Conservation (phyloP, 2,888 invertebrate genomes). For the Taphrorychus bicolor region DNA sequence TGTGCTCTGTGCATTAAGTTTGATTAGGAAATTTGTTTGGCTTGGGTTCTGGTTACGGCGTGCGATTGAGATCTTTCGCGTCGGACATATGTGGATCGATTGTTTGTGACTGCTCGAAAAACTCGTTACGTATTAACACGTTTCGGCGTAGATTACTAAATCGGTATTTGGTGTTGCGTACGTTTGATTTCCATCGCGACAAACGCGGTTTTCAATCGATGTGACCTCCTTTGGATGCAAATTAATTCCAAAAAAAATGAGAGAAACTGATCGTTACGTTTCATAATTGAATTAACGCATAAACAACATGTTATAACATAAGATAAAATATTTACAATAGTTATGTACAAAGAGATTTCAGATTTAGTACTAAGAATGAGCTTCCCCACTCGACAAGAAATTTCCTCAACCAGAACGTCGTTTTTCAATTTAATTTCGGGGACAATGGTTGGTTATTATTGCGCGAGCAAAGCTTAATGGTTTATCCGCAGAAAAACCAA, state of each 20-base stretch:
- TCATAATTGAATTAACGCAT: neutral
- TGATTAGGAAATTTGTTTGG: constrained; percentile 3
- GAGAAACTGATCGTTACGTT: neutral
- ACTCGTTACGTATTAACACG: neutral
- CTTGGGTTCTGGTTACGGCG: neutral
- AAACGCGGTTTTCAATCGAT: neutral
- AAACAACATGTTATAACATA: neutral
- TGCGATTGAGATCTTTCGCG: neutral
- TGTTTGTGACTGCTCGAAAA: neutral
- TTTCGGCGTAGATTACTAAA: neutral
- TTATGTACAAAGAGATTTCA: neutral
- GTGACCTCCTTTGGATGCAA: neutral
- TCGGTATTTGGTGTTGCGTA: neutral
- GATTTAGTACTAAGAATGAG: neutral
- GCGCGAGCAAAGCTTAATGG: constrained; percentile 13
- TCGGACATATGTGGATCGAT: neutral
- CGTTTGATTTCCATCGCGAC: neutral
- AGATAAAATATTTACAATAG: neutral
- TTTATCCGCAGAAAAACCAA: constrained; percentile 6
- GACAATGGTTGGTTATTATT: constrained; percentile 23
- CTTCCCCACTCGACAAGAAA: neutral
- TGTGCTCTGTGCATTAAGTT: constrained; percentile 3
- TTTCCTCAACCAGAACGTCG: neutral
- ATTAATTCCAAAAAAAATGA: neutral
- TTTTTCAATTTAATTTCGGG: constrained; percentile 14